Conservation (phyloP, 1,140 invertebrate species). For the Sitophilus oryzae region DNA sequence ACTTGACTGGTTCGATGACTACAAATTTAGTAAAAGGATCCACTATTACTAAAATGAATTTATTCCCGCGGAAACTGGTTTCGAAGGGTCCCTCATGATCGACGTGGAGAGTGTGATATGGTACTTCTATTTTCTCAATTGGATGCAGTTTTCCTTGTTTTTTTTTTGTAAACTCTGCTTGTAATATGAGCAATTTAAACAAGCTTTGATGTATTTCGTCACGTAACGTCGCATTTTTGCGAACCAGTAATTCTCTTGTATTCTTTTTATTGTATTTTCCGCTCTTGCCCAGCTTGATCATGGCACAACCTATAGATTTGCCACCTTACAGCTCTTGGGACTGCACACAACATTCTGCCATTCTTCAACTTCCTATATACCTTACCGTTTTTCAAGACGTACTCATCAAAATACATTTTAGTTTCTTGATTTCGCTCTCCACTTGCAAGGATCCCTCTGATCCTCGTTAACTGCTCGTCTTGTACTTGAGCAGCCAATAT, state of each 20-base stretch:
- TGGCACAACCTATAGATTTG: too few relatives aligned
- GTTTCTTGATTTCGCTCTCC: neutral
- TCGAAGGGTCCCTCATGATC: constrained; percentile 10
- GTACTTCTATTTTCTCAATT: neutral
- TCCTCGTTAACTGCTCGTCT: neutral
- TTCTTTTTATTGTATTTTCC: neutral
- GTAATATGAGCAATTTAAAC: neutral
- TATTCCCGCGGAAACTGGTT: neutral
- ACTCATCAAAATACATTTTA: constrained; percentile 2
- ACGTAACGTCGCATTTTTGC: neutral
- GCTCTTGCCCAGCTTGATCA: too few relatives aligned
- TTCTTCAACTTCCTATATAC: neutral
- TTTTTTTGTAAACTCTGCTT: neutral
- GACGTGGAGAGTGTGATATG: constrained; percentile 1
- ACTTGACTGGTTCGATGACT: neutral
- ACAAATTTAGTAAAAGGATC: constrained; percentile 4
- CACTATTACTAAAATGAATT: constrained; percentile 1
- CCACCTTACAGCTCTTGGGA: too few relatives aligned
- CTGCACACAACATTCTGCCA: too few relatives aligned
- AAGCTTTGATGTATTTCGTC: neutral
- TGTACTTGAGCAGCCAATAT: constrained; percentile 2
- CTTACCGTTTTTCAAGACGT: neutral
- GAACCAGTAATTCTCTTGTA: neutral
- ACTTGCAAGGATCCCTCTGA: neutral
- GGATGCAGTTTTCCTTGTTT: constrained; percentile 1